Conservation (phyloP, 2,888 invertebrate genomes). For the Platynereis dumerilii region DNA sequence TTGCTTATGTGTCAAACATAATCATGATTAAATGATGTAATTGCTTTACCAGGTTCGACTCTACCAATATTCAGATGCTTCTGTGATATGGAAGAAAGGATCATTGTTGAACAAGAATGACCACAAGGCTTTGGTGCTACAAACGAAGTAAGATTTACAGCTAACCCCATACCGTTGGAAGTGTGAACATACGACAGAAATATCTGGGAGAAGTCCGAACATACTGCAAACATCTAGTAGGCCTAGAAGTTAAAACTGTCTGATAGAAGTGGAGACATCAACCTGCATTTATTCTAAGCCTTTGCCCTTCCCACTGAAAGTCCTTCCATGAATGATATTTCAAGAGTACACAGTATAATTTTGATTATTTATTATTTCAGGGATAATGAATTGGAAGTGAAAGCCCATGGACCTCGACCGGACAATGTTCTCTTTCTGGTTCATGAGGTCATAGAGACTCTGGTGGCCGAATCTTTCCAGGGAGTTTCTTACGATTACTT, state of each 20-base stretch:
- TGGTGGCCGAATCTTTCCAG: constrained; percentile 59
- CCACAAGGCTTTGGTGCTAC: constrained; percentile 54
- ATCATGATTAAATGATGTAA: no score
- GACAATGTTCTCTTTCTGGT: constrained; percentile 61
- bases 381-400: constrained; percentile 45
- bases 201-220: no score
- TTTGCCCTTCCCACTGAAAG: no score
- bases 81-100: constrained; percentile 60
- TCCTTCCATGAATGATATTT: no score
- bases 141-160: constrained; percentile 43
- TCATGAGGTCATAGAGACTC: constrained; percentile 61
- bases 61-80: constrained; percentile 55
- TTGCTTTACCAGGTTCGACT: constrained; percentile 53
- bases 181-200: no score
- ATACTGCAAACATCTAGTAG: no score
- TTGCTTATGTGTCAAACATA: no score
- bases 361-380: constrained; percentile 7
- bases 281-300: no score
- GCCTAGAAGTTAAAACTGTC: no score
- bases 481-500: constrained; percentile 60
- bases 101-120: constrained; percentile 59
- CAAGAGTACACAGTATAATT: not conserved
- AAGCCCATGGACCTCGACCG: constrained; percentile 57
- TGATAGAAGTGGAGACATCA: no score
- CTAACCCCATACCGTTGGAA: no score